Evolutionary conservation across 2,888 invertebrate genomes (phyloP).

Genomic region (Spodoptera littoralis): DNA sequence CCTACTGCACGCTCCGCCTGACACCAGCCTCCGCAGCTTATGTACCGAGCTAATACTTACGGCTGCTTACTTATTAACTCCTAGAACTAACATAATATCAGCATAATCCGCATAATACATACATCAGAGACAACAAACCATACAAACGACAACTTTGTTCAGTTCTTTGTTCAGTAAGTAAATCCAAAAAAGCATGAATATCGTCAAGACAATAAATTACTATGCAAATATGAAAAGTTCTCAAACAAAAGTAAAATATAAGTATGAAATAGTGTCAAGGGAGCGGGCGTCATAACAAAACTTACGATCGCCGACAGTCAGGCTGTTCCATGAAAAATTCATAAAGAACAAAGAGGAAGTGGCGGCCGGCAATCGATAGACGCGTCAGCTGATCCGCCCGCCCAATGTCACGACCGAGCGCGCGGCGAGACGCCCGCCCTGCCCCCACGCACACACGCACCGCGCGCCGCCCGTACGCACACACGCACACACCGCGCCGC

Average conservation of each 20-base stretch:
- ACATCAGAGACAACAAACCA: neutral
- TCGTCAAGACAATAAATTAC: conserved; percentile 25
- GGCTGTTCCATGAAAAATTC: conserved; percentile 79
- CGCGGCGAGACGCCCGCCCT: conserved; percentile 61
- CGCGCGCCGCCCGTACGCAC: conserved; percentile 40
- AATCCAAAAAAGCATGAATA: neutral
- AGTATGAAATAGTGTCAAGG: conserved; percentile 33
- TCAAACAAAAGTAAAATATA: conserved; percentile 35
- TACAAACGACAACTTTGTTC: neutral
- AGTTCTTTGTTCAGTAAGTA: neutral
- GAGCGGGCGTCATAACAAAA: conserved; percentile 70
- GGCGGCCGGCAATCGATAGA: conserved; percentile 78
- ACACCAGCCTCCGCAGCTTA: conserved; percentile 23
- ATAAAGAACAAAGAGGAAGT: conserved; percentile 83
- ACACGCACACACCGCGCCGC: conserved; percentile 28
- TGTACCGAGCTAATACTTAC: conserved; percentile 11
- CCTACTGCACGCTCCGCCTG: conserved; percentile 28
- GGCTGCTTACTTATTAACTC: conserved; percentile 3
- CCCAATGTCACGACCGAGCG: conserved; percentile 86
- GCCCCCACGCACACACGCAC: conserved; percentile 62
- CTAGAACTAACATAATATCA: too few relatives aligned
- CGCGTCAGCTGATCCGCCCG: conserved; percentile 84
- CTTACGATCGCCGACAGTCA: conserved; percentile 45
- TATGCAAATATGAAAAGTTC: conserved; percentile 32
- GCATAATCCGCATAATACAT: too few relatives aligned